Evolutionary conservation across 2,797 vertebrate genomes (phyloP).

Genomic region (Onychomys torridus): DNA sequence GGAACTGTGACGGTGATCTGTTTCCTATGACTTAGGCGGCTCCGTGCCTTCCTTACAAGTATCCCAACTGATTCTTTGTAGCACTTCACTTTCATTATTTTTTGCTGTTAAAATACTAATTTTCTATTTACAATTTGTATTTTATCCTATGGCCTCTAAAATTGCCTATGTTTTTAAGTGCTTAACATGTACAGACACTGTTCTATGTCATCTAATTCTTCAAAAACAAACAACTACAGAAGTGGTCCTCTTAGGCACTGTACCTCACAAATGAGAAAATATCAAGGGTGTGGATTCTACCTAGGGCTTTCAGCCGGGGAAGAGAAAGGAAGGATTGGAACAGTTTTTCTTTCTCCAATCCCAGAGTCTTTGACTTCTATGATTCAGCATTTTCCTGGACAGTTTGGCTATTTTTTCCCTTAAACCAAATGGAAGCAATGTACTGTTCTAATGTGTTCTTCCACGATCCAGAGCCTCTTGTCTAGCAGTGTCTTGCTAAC

Average conservation of each 20-base stretch:
- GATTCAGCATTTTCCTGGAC: neutral
- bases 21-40: neutral
- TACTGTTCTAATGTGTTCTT: neutral
- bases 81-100: neutral
- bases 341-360: conserved; percentile 2
- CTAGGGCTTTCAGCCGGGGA: neutral
- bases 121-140: neutral
- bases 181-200: neutral
- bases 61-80: neutral
- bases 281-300: neutral
- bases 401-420: neutral
- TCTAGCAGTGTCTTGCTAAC: neutral
- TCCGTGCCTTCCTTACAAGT: neutral
- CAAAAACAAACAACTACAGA: neutral
- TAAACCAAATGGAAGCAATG: neutral
- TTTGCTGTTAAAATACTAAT: neutral
- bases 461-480: neutral
- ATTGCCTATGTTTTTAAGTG: neutral
- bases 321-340: neutral
- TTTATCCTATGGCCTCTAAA: neutral
- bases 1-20: neutral
- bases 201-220: neutral
- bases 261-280: neutral
- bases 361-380: neutral
- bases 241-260: neutral